These are phyloP conservation scores for Gallinago jamesoni DNA, from an alignment of 2,113 vertebrate species.

Conservation along the genomic window DNA sequence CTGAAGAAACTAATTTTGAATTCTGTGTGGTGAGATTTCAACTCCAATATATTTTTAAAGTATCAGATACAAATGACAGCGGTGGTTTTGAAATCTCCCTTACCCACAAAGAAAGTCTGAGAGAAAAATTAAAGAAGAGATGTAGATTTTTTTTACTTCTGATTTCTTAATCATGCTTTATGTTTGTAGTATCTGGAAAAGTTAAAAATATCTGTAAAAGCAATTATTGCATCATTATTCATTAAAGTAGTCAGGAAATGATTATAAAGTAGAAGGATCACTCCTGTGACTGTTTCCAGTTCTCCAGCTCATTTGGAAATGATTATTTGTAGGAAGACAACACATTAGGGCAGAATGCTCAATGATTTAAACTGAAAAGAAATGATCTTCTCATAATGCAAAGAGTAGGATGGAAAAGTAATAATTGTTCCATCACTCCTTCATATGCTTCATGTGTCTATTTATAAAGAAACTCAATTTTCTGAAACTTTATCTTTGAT, in stretches of 20 bases:
- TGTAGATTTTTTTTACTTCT: background rate
- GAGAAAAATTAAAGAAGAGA: background rate
- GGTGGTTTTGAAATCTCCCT: background rate
- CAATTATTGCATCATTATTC: background rate
- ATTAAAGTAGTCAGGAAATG: background rate
- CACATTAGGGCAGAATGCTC: background rate
- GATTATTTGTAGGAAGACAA: background rate
- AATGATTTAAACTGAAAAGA: background rate
- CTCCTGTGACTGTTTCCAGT: background rate
- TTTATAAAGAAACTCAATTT: background rate
- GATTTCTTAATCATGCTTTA: background rate
- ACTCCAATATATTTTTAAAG: background rate
- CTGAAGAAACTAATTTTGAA: background rate
- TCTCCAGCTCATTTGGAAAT: conserved; percentile 11
- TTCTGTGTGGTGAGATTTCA: background rate
- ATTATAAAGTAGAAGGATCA: background rate
- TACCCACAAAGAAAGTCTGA: background rate
- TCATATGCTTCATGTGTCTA: background rate
- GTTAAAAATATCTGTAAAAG: background rate
- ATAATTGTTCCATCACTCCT: background rate
- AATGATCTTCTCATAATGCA: background rate
- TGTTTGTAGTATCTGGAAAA: background rate
- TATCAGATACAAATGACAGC: background rate
- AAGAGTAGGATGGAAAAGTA: background rate
- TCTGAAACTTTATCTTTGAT: background rate